phyloP scores from a whole-genome alignment of 1,140 invertebrate genomes.

The Episyrphus balteatus region DNA sequence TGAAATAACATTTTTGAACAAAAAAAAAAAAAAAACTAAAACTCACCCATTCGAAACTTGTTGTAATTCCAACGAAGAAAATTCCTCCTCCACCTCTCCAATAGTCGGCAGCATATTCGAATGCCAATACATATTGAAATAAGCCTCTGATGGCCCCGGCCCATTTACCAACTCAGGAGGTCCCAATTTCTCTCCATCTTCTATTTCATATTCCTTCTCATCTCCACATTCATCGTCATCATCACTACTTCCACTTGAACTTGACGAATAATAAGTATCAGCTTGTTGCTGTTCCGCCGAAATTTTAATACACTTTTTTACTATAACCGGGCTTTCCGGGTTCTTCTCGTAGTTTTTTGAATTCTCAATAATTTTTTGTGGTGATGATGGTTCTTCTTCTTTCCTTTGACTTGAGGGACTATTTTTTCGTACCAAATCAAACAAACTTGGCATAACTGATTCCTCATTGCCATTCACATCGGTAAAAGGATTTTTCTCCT shows the following conservation, averaged over 20 bases:
- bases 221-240: constrained; percentile 21
- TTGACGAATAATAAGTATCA: constrained; percentile 27
- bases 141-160: constrained; percentile 32
- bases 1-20: too few species aligned
- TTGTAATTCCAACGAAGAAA: constrained; percentile 30
- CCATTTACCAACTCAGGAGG: constrained; percentile 34
- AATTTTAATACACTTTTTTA: constrained; percentile 31
- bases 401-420: constrained; percentile 3
- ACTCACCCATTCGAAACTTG: constrained; percentile 32
- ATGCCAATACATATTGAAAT: constrained; percentile 35
- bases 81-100: constrained; percentile 53
- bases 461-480: constrained; percentile 11
- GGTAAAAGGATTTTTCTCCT: background rate
- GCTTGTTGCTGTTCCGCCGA: constrained; percentile 16
- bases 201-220: constrained; percentile 28
- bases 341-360: too few species aligned
- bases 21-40: too few species aligned
- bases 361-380: background rate
- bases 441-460: constrained; percentile 47
- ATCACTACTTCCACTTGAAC: constrained; percentile 32
- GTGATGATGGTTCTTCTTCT: constrained; percentile 3
- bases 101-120: constrained; percentile 48
- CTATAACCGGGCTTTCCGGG: constrained; percentile 8
- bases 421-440: constrained; percentile 55
- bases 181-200: constrained; percentile 34